These are phyloP conservation scores for Galeopterus variegatus DNA, from an alignment of 2,113 vertebrate genomes.

Conservation along the genomic window DNA sequence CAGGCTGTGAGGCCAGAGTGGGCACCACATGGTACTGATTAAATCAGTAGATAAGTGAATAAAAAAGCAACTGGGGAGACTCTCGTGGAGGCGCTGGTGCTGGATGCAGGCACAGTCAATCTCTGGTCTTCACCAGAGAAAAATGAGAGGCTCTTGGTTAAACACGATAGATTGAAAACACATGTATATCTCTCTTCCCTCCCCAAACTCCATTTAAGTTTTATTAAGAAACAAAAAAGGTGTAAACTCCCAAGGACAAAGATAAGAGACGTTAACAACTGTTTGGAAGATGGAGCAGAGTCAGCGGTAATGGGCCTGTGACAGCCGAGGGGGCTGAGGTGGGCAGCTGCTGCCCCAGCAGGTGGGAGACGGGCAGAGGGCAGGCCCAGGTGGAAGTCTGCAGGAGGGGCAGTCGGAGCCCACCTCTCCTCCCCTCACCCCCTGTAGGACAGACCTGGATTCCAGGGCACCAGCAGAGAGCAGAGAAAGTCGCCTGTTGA, in stretches of 20 bases:
- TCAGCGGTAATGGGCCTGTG: accelerated
- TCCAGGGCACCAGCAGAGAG: background rate
- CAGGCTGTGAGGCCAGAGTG: background rate
- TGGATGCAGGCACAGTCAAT: no score
- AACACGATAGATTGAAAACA: background rate
- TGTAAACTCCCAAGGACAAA: background rate
- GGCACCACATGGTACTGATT: background rate
- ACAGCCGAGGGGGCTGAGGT: background rate
- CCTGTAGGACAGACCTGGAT: background rate
- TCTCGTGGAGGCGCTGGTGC: background rate
- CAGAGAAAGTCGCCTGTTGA: background rate
- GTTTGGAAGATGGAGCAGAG: background rate
- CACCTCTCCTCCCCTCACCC: background rate
- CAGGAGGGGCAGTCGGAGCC: background rate
- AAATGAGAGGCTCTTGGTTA: background rate
- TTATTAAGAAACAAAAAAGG: conserved; percentile 19
- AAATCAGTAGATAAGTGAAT: background rate
- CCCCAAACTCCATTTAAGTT: conserved; percentile 1
- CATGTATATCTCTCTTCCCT: background rate
- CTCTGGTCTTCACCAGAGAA: background rate
- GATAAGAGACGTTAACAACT: background rate
- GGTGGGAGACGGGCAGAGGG: background rate
- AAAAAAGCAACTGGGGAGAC: background rate
- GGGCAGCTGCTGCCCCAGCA: background rate
- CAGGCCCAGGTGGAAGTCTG: background rate